Evolutionary conservation across 1,140 invertebrate species (phyloP).

Genomic region (Zaprionus gabonicus): DNA sequence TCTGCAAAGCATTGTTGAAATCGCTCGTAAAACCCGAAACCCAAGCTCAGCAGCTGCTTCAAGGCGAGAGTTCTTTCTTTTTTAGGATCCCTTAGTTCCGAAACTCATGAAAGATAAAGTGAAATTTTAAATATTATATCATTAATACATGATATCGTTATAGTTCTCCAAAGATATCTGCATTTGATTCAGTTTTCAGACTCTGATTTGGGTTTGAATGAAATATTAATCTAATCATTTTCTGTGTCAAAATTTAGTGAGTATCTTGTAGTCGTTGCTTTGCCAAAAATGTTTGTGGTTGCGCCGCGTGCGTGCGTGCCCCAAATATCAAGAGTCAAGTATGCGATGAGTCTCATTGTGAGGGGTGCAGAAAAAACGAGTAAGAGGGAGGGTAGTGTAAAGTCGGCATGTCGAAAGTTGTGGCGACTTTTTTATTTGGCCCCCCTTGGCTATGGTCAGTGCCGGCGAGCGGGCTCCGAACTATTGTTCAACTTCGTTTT

Average conservation of each 20-base stretch:
- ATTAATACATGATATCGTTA: neutral
- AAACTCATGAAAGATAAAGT: neutral
- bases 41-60: neutral
- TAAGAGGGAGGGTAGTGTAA: neutral
- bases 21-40: neutral
- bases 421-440: constrained; percentile 23
- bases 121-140: too few relatives aligned
- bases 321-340: constrained; percentile 59
- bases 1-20: constrained; percentile 1
- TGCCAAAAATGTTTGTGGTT: constrained; percentile 24
- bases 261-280: constrained; percentile 16
- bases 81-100: neutral
- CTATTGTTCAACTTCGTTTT: constrained; percentile 18
- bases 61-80: neutral
- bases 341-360: constrained; percentile 14
- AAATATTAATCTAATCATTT: too few relatives aligned
- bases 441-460: constrained; percentile 50
- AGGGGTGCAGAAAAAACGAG: neutral
- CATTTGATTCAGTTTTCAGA: neutral
- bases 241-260: neutral
- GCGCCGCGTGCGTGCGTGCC: constrained; percentile 55
- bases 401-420: constrained; percentile 40
- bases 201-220: neutral
- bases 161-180: neutral
- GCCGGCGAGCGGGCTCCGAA: constrained; percentile 20